Percentiles rank a stretch among this genome's conserved stretches.
phyloP scores from a whole-genome alignment of 1,140 invertebrate species.

The Tachypleus tridentatus region DNA sequence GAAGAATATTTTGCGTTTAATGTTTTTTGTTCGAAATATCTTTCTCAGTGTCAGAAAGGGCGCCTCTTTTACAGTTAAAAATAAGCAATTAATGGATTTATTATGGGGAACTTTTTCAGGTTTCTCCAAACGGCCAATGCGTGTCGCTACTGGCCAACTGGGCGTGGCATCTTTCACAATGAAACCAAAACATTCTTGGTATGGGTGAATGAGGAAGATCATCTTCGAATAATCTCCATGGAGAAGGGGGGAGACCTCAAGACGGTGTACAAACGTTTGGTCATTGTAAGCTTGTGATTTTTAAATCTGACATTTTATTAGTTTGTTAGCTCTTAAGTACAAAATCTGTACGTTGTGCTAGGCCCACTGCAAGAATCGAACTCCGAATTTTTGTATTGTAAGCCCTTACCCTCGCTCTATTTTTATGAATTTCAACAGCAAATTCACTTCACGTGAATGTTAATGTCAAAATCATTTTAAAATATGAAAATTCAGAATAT shows the following conservation, averaged over 20 bases:
- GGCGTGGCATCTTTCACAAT: conserved; percentile 46
- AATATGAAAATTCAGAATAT: too few species aligned
- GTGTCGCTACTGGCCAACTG: conserved; percentile 44
- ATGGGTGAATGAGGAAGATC: conserved; percentile 50
- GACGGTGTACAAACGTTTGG: conserved; percentile 71
- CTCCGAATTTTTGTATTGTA: too few species aligned
- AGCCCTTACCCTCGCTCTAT: neutral
- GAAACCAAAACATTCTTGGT: conserved; percentile 44
- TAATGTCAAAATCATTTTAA: too few species aligned
- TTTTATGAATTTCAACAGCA: neutral
- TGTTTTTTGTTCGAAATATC: too few species aligned
- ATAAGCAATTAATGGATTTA: too few species aligned
- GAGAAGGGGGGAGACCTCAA: conserved; percentile 45
- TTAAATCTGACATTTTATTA: neutral
- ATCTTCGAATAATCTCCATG: conserved; percentile 47
- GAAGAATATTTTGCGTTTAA: too few species aligned
- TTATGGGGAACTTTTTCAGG: conserved; percentile 14
- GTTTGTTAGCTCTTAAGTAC: too few species aligned
- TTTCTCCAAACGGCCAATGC: conserved; percentile 41
- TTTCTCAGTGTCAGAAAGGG: too few species aligned
- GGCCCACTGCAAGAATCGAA: too few species aligned
- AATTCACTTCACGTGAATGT: too few species aligned
- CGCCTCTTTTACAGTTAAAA: too few species aligned
- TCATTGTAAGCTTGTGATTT: conserved; percentile 40
- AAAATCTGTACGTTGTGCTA: too few species aligned